Conservation (phyloP, 2,797 vertebrate species). For the Meriones psammophilus region DNA sequence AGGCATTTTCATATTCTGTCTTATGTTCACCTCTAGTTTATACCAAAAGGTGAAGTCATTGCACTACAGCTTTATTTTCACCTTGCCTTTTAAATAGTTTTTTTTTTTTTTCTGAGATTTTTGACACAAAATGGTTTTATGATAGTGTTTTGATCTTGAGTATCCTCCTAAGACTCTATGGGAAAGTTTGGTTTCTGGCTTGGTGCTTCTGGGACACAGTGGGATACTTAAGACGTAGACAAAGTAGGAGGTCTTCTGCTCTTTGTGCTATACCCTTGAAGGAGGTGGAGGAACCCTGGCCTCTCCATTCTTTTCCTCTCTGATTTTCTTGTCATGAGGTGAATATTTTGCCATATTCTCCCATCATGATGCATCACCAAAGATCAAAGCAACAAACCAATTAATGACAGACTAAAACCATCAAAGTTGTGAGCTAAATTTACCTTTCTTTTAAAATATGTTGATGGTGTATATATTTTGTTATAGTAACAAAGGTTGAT, state of each 20-base stretch:
- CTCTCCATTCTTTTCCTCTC: neutral
- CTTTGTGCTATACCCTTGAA: neutral
- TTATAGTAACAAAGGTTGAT: neutral
- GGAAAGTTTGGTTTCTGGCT: neutral
- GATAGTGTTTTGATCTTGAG: neutral
- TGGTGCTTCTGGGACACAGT: too few relatives aligned
- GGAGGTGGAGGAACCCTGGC: too few relatives aligned
- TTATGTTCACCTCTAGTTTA: neutral
- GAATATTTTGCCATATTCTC: neutral
- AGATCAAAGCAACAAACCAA: neutral
- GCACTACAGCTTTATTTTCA: neutral
- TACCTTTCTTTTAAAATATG: neutral
- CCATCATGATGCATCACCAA: neutral
- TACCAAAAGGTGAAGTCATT: neutral
- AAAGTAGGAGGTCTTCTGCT: neutral
- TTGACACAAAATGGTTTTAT: neutral
- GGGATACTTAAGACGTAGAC: neutral
- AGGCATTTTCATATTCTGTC: neutral
- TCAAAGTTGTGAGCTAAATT: neutral
- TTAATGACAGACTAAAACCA: neutral
- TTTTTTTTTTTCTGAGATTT: neutral
- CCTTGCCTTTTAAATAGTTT: neutral
- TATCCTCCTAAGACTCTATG: neutral
- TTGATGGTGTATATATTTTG: neutral
- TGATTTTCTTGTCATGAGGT: neutral